Evolutionary conservation across 2,113 vertebrate genomes (phyloP), one percentile per base, ranked within the genome.

Genomic region (Elgaria multicarinata): DNA sequence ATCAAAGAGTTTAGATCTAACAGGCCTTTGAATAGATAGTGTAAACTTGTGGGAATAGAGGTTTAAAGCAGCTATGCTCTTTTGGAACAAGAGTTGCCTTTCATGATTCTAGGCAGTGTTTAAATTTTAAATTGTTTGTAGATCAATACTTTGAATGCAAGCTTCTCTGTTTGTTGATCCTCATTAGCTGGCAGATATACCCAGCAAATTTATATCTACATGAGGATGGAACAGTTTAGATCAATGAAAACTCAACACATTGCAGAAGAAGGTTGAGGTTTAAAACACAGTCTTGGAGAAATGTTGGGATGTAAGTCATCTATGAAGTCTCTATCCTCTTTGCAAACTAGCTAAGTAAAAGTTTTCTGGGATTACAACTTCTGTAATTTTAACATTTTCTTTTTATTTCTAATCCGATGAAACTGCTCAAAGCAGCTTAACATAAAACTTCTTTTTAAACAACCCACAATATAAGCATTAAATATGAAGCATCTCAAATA

Each of bases 1-100:
- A 95, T 96, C 96, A 97, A 93, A 97, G 95, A 93, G 87, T 94
- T 94, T 84, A 90, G 92, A 94, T 96, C 94, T 94, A 94, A 95
- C 90, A 93, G 91, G 90, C 64, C 94, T 96, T 96, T 96, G 95
- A 97, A 95, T 91, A 91, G 89, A 83, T 22, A 88, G 85, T 81
- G 91, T 94, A 95, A 94, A 94, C 94, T 90, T 83, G 62, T 36
- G 96, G 95, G 95, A 95, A 95, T 89, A 87, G 92, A 36, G 79
- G 83, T 92, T 93, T 91, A 85, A 96, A 95, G 93, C 87, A 79
- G 92, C 50, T 28, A 83, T 77, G 81, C 46, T 90, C 46, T 92
- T 93, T 76, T 26, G 0, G 76, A 93, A 85, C 53, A 69, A 87
- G 50, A 69, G 0, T 62, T 82, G 90, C 90, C 92, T 93, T 91